phyloP scores from a whole-genome alignment of 2,888 invertebrate genomes.

The Plagodis dolabraria region DNA sequence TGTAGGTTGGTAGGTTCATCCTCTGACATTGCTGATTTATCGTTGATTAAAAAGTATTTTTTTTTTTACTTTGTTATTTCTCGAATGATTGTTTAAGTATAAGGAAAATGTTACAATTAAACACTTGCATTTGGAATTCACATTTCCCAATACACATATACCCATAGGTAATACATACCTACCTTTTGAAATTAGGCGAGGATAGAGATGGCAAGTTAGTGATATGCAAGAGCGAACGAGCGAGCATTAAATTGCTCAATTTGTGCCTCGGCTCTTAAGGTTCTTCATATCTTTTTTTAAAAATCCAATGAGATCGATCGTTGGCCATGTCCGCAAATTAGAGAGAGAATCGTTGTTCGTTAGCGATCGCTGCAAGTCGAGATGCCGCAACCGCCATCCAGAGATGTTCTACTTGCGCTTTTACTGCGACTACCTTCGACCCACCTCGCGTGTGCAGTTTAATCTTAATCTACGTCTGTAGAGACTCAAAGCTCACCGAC shows the following conservation, averaged over 20 bases:
- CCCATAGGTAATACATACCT: too few species aligned
- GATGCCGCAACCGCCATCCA: conserved; percentile 51
- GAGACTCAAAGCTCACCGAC: conserved; percentile 68
- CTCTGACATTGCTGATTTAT: too few species aligned
- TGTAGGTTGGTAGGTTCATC: too few species aligned
- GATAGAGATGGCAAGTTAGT: conserved; percentile 51
- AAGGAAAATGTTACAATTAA: conserved; percentile 16
- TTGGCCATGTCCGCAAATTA: conserved; percentile 83
- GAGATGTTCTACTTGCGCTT: conserved; percentile 7
- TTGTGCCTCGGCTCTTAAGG: conserved; percentile 75
- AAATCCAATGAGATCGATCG: conserved; percentile 84
- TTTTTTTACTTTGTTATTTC: too few species aligned
- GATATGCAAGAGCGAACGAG: conserved; percentile 58
- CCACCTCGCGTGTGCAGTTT: conserved; percentile 26
- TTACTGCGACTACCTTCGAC: conserved; percentile 9
- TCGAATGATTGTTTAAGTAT: not conserved
- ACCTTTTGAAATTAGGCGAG: conserved; percentile 44
- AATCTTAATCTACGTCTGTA: conserved; percentile 65
- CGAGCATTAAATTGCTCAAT: conserved; percentile 81
- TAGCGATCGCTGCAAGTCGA: conserved; percentile 49
- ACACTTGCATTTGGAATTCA: conserved; percentile 61
- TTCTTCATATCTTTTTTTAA: conserved; percentile 73
- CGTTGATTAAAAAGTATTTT: too few species aligned
- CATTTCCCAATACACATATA: conserved; percentile 33
- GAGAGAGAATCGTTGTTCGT: conserved; percentile 82